Conservation (phyloP, 2,797 vertebrate species). For the Crenichthys baileyi region DNA sequence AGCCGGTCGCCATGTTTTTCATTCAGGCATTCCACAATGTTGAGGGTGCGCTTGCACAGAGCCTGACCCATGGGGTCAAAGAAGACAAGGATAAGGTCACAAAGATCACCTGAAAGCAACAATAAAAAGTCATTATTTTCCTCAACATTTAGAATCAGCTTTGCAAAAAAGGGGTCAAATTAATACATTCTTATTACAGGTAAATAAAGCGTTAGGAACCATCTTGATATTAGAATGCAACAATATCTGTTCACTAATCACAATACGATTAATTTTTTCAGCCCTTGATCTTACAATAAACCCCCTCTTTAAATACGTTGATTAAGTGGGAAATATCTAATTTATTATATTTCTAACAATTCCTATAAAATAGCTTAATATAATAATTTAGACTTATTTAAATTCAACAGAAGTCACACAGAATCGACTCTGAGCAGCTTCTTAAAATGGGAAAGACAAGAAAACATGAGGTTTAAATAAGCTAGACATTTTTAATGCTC, state of each 20-base stretch:
- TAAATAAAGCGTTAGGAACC: not conserved
- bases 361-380: not conserved
- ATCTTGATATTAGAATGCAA: not conserved
- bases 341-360: not conserved
- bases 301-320: too few species aligned
- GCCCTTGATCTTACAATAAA: too few species aligned
- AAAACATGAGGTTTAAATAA: not conserved
- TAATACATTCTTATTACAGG: not conserved
- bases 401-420: not conserved
- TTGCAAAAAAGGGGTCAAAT: not conserved
- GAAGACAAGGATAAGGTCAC: slow-evolving; percentile 88
- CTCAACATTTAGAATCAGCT: not conserved
- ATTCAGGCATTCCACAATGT: slow-evolving; percentile 87
- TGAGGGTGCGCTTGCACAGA: slow-evolving; percentile 88
- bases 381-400: not conserved
- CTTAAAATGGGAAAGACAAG: not conserved
- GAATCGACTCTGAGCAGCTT: not conserved
- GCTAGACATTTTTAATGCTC: not conserved
- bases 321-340: too few species aligned
- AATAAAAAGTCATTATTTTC: slow-evolving; percentile 3
- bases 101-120: slow-evolving; percentile 81
- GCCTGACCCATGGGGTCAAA: slow-evolving; percentile 92
- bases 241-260: too few species aligned
- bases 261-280: too few species aligned
- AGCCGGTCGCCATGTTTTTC: slow-evolving; percentile 85